Conservation (phyloP, 2,888 invertebrate species). For the Phengaris alcon region DNA sequence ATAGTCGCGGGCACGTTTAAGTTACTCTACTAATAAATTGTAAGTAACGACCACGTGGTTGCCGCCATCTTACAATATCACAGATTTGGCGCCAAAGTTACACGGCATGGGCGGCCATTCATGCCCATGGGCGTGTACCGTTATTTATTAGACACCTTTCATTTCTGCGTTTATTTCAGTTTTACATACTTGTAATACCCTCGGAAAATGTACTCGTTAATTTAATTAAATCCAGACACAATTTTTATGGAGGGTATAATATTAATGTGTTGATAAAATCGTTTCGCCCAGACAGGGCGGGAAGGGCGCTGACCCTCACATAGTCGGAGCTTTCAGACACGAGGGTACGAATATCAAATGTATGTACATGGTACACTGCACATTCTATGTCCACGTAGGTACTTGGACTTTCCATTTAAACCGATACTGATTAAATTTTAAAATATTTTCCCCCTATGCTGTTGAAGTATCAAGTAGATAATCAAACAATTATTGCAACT, state of each 20-base stretch:
- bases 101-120: constrained; percentile 19
- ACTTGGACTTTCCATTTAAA: constrained; percentile 6
- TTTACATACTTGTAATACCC: not conserved
- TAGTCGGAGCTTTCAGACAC: constrained; percentile 25
- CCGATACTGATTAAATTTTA: constrained; percentile 3
- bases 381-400: not conserved
- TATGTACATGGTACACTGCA: constrained; percentile 10
- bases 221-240: constrained; percentile 2
- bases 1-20: constrained; percentile 15
- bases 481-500: not conserved
- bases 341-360: constrained; percentile 16
- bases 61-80: constrained; percentile 55
- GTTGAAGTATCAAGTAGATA: not conserved
- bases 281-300: constrained; percentile 35
- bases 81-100: constrained; percentile 35
- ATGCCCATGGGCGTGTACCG: constrained; percentile 11
- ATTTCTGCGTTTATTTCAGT: not conserved
- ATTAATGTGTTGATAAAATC: constrained; percentile 33
- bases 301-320: constrained; percentile 32
- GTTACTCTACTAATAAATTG: constrained; percentile 29
- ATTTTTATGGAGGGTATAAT: constrained; percentile 10
- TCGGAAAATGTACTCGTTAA: not conserved
- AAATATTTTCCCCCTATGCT: not conserved
- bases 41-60: constrained; percentile 54
- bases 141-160: not conserved